These are phyloP conservation scores for Octodonta nipae DNA, from an alignment of 2,888 invertebrate genomes.

Conservation along the genomic window DNA sequence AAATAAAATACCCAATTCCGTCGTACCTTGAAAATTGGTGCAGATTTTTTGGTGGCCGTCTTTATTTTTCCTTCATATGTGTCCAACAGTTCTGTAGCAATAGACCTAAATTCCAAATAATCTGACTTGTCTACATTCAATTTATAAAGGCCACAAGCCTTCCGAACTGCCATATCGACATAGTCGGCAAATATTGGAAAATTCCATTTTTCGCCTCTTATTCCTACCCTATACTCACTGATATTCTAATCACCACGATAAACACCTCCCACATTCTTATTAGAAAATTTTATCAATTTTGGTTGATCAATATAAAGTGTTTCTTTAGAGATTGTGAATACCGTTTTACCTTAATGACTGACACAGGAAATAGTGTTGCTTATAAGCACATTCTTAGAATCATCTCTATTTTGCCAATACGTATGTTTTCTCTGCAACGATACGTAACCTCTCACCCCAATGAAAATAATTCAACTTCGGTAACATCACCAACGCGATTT, in stretches of 20 bases:
- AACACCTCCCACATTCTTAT: background rate
- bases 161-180: too few relatives aligned
- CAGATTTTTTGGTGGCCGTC: background rate
- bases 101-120: background rate
- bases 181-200: too few relatives aligned
- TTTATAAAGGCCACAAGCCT: too few relatives aligned
- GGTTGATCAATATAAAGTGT: background rate
- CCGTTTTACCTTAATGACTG: background rate
- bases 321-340: constrained; percentile 2
- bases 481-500: background rate
- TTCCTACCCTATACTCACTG: background rate
- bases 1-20: too few relatives aligned
- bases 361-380: background rate
- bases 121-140: background rate
- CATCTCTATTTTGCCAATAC: background rate
- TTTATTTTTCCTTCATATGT: background rate
- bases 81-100: background rate
- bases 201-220: too few relatives aligned
- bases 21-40: background rate
- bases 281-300: background rate
- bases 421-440: background rate
- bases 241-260: background rate
- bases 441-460: too few relatives aligned
- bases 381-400: background rate
- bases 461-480: background rate